Conservation (phyloP, 2,113 vertebrate species). For the Boulengeromyrus knoepffleri region DNA sequence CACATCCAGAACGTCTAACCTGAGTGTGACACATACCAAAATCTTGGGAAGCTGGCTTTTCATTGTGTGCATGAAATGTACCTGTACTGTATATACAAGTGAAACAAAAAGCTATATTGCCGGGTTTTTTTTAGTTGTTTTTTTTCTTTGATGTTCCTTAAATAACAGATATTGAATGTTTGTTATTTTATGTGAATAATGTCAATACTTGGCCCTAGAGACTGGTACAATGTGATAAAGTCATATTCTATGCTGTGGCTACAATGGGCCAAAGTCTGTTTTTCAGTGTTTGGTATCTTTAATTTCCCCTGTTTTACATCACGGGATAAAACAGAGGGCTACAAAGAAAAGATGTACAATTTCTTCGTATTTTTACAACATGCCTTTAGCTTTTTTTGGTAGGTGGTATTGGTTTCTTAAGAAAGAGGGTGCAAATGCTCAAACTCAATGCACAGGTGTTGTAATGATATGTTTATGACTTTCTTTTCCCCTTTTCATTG, state of each 20-base stretch:
- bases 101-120: conserved; percentile 55
- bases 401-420: conserved; percentile 43
- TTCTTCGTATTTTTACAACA: conserved; percentile 31
- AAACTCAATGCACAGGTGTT: conserved; percentile 61
- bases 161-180: conserved; percentile 57
- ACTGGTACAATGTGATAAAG: conserved; percentile 35
- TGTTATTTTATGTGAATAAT: conserved; percentile 53
- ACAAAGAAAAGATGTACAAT: conserved; percentile 20
- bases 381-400: conserved; percentile 43
- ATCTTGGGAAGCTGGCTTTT: conserved; percentile 51
- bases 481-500: conserved; percentile 53
- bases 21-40: conserved; percentile 32
- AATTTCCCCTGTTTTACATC: conserved; percentile 10
- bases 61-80: conserved; percentile 66
- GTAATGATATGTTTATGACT: conserved; percentile 59
- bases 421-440: conserved; percentile 42
- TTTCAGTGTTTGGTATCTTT: conserved; percentile 22
- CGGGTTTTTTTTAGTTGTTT: conserved; percentile 9
- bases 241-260: conserved; percentile 27
- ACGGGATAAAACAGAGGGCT: neutral
- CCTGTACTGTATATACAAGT: conserved; percentile 63
- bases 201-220: conserved; percentile 30
- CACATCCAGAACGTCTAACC: neutral
- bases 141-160: neutral
- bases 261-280: conserved; percentile 20